Evolutionary conservation across 2,113 vertebrate species (phyloP), one percentile per base, ranked within the genome.

Genomic region (Nothobranchius kuhntae): DNA sequence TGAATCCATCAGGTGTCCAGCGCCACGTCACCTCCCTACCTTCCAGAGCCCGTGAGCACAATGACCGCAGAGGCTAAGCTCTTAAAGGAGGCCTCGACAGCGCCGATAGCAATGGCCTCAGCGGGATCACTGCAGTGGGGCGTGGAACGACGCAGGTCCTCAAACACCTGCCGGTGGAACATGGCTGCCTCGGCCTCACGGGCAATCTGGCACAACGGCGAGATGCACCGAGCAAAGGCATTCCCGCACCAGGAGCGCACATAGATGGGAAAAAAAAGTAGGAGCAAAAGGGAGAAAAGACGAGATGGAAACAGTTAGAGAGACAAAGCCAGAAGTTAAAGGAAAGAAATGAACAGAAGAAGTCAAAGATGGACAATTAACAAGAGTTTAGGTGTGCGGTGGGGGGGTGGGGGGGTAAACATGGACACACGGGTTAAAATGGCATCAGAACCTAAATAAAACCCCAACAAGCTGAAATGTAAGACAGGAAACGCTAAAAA

Each of bases 151-250:
- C 97, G 95, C 89, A 99, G 95, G 76, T 99, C 96, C 93, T 99
- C 98, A 77, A 99, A 99, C 93, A 98, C 93, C 89, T 97, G 97
- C 91, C 96, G 91, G 89, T 99, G 98, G 93, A 96, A 98, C 94
- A 96, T 96, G 91, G 97, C 97, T 12, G 97, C 98, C 91, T 99
- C 98, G 62, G 97, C 98, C 92, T 99, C 98, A 59, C 97, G 97
- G 83, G 98, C 97, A 89, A 99, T 99, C 98, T 99, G 89, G 78
- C 80, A 76, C 61, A 81, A 75, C 53, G 82, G 82, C 60, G 67
- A 65, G 75, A 82, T 71, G 82, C 73, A 81, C 61, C 46, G 68
- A 72, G 68, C 53, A 52, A 54, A 70, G 60, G 53, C n/a, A 80
- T 45, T 71, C 53, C 38, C 73, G 61, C 74, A 73, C 30, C 77